Percentiles rank a stretch among this genome's conserved stretches.
Evolutionary conservation across 2,888 invertebrate species (phyloP).

Genomic region (Dynastes grantii): DNA sequence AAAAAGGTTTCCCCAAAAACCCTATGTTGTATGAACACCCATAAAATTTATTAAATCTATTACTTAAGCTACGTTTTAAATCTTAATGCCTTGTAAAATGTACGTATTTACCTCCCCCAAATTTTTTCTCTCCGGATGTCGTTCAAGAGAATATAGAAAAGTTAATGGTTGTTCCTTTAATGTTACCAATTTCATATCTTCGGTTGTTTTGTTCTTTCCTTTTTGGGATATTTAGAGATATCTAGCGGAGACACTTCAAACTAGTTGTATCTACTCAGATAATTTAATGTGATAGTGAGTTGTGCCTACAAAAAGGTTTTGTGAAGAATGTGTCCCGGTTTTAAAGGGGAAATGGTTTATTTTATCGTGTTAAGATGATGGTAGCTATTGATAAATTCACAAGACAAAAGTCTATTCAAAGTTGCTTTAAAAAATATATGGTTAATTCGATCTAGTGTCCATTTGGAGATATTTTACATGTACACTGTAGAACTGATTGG

Average conservation of each 20-base stretch:
- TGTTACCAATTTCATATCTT: conserved; percentile 5
- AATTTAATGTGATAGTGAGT: too few species aligned
- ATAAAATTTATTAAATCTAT: conserved; percentile 33
- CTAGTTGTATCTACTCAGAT: too few species aligned
- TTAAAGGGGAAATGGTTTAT: too few species aligned
- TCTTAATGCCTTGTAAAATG: conserved; percentile 14
- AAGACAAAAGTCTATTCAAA: too few species aligned
- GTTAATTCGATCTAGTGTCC: too few species aligned
- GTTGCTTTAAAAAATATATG: too few species aligned
- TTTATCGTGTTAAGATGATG: too few species aligned
- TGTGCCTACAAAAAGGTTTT: too few species aligned
- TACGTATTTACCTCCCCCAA: not conserved
- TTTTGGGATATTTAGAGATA: not conserved
- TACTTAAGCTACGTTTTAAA: conserved; percentile 13
- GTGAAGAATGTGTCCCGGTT: too few species aligned
- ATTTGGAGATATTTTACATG: too few species aligned
- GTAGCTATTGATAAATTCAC: too few species aligned
- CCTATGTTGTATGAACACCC: not conserved
- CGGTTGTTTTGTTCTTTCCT: not conserved
- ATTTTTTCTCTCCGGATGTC: not conserved
- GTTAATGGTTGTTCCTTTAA: not conserved
- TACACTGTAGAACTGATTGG: too few species aligned
- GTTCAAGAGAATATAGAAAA: not conserved
- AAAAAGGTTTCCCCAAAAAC: conserved; percentile 4
- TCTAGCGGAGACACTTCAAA: not conserved